phyloP scores from a whole-genome alignment of 23 tunicate species.

The Trididemnum clinides region DNA sequence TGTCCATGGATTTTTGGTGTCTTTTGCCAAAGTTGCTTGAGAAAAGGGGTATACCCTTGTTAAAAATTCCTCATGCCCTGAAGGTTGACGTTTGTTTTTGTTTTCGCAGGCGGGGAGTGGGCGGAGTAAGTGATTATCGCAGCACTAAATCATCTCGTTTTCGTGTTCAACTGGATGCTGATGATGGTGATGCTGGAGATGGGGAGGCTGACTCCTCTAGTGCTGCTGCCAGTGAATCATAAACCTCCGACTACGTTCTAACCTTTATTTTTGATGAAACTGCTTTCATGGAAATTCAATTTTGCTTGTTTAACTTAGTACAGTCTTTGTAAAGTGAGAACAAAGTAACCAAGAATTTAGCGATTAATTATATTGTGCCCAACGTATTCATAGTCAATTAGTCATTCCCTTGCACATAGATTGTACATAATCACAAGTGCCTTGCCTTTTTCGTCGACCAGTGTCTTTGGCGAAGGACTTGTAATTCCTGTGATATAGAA shows the following conservation, averaged over 20 bases:
- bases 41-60: no score
- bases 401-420: background rate
- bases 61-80: no score
- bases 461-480: background rate
- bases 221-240: conserved; percentile 60
- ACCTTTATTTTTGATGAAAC: no score
- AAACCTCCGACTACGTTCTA: no score
- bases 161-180: conserved; percentile 39
- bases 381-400: background rate
- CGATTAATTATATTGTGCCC: no score
- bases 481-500: no score
- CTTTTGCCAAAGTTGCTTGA: no score
- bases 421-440: background rate
- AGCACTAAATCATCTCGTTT: conserved; percentile 63
- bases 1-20: no score
- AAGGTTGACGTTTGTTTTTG: background rate
- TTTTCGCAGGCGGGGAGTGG: background rate
- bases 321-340: no score
- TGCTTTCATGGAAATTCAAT: no score
- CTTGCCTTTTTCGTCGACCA: background rate
- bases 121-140: conserved; percentile 38
- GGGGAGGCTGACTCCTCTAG: conserved; percentile 34
- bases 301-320: no score
- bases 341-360: no score
- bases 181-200: conserved; percentile 22